Conservation (phyloP, 2,113 vertebrate species). For the Jacana jacana region DNA sequence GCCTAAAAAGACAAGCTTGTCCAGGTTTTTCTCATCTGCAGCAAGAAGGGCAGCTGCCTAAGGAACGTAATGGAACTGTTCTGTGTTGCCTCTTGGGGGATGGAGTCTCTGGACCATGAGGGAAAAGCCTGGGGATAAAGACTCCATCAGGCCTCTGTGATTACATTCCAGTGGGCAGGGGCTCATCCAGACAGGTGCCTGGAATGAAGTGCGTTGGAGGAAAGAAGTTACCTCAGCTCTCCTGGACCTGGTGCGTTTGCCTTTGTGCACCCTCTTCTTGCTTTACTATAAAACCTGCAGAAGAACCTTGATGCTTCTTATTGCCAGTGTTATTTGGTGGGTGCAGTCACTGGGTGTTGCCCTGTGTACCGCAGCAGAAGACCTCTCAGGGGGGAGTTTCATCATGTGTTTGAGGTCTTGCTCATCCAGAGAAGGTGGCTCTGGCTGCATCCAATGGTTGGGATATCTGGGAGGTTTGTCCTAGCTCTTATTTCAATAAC, state of each 20-base stretch:
- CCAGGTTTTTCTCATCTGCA: constrained; percentile 12
- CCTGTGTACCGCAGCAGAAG: not conserved
- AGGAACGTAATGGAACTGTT: not conserved
- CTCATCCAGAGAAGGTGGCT: not conserved
- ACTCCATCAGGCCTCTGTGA: not conserved
- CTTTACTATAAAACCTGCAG: not conserved
- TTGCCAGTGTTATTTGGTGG: not conserved
- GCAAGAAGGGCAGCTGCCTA: not conserved
- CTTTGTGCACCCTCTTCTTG: not conserved
- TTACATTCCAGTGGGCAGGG: not conserved
- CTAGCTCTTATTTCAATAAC: not conserved
- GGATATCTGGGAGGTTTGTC: not conserved
- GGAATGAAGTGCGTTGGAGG: not conserved
- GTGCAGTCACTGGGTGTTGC: not conserved
- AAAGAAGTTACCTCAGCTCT: not conserved
- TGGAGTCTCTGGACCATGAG: not conserved
- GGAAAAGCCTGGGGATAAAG: not conserved
- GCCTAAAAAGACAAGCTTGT: not conserved
- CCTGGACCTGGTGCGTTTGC: not conserved
- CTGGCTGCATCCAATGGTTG: not conserved
- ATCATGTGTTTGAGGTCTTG: not conserved
- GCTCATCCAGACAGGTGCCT: not conserved
- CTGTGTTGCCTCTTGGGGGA: not conserved
- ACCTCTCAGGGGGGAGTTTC: not conserved
- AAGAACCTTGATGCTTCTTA: not conserved